Conservation (phyloP, 2,888 invertebrate species). For the Venusia cambrica region DNA sequence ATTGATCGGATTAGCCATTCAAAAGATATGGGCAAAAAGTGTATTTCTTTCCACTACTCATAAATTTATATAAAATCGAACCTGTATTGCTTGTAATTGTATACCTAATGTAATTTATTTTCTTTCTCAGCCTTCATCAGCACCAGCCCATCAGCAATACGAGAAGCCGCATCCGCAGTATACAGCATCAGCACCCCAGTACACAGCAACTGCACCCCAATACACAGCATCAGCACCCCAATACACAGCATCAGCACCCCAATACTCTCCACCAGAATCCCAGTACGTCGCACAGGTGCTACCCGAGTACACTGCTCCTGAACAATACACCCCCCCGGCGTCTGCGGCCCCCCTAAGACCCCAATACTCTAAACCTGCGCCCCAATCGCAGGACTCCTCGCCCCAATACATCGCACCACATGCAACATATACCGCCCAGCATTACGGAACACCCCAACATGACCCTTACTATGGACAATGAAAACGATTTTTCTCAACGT, state of each 20-base stretch:
- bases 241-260: conserved; percentile 4
- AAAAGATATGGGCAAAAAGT: too few relatives aligned
- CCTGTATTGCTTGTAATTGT: too few relatives aligned
- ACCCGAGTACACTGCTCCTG: too few relatives aligned
- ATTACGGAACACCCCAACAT: conserved; percentile 38
- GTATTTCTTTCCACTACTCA: too few relatives aligned
- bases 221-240: conserved; percentile 9
- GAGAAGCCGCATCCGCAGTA: conserved; percentile 13
- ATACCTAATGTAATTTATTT: conserved; percentile 4
- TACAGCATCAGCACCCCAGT: conserved; percentile 3
- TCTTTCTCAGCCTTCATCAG: conserved; percentile 19
- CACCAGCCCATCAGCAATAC: conserved; percentile 11
- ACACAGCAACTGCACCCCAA: conserved; percentile 1
- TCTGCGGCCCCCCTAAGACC: too few relatives aligned
- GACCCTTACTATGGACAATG: conserved; percentile 66
- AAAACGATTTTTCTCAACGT: too few relatives aligned
- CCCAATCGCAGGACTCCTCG: conserved; percentile 6
- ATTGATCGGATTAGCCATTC: too few relatives aligned
- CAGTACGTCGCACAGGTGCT: too few relatives aligned
- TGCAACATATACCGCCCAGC: conserved; percentile 17
- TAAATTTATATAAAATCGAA: too few relatives aligned
- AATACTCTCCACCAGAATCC: conserved; percentile 9
- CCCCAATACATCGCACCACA: conserved; percentile 7
- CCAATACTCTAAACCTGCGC: conserved; percentile 9
- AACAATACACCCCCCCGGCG: too few relatives aligned